Base-by-base conservation (phyloP, 2,888 invertebrate genomes). In the Noctua pronuba region DNA sequence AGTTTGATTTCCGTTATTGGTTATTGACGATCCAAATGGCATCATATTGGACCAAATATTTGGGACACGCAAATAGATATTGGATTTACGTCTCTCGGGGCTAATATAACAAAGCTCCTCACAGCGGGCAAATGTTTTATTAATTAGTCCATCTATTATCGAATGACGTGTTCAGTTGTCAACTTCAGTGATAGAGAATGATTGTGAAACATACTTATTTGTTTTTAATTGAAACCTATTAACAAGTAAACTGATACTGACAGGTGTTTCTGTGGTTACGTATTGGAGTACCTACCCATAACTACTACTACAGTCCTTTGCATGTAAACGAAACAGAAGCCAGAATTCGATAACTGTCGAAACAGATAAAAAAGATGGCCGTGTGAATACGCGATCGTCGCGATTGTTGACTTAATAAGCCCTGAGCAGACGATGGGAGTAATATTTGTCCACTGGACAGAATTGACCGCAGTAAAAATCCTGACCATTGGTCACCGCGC, bases 181-280 rank as follows among this genome's bases (percentile, higher is more conserved):
- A 1, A 46, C 28, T 73, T 16, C 74, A 46, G 28, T n/a, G 69
- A 41, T 35, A 44, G 3, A 35, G 18, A 60, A 60, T 31, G 38
- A 24, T 35, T 72, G 11, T 55, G 35, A 58, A 64, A 75, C n/a
- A 31, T 31, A 28, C 64, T 81, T 38, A 52, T 75, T 46, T n/a
- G 55, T 38, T 38, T 55, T 75, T 55, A 55, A 81, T 81, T 75
- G n/a, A 46, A 64, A 31, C 31, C 44, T 55, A 60, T 21, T 31
- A 60, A 18, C 62, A 44, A 31, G 16, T 6, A 49, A 3, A 35
- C 4, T 38, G 55, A 38, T 46, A 65, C 28, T 44, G 35, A 24
- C 60, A 82, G 52, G 1, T 31, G 18, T 52, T 62, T 60, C 5
- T 73, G 49, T 52, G 41, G 31, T 70, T 78, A 44, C 6, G 41